Evolutionary conservation across 2,113 vertebrate species (phyloP), one percentile per base, ranked within the genome.

Genomic region (Mesocricetus auratus): DNA sequence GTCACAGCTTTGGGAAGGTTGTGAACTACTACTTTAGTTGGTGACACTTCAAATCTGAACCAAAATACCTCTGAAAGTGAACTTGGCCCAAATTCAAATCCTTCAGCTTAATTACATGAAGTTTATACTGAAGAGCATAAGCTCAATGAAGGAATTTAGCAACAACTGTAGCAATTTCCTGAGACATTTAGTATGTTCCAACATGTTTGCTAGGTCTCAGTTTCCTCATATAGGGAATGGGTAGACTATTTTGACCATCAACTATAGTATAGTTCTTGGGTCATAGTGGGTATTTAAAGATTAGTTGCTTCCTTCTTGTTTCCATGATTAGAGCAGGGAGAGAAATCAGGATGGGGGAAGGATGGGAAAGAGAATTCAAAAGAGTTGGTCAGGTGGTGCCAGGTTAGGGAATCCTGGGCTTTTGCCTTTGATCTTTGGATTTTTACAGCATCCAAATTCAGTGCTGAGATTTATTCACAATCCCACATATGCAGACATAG

Each of bases 391-490:
- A 98, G 98, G 97, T 98, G 97, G 98, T 98, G 97, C 98, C 97
- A 98, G 94, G 86, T 90, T 26, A 82, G 87, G 97, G 93, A 94
- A 98, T 96, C 29, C 1, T 93, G 71, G 74, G 33, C 42, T 96
- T 97, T 94, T 31, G 95, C 82, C 97, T 99, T 98, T 99, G 98
- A 98, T 98, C 97, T 98, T 97, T 98, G 95, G 94, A 98, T 94
- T 94, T 97, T 95, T 97, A 96, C 97, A 94, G 96, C 96, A 97
- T 93, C 92, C 89, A 97, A 98, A 81, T 96, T 98, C 98, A 98
- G 98, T 98, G 98, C 96, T 95, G 82, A 97, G 83, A 96, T 96
- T 96, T 97, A 90, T 96, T 94, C 89, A 81, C 16, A 9, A 94
- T 62, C 78, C 79, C 79, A 81, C 82, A 68, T 74, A 53, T 19